phyloP scores from a whole-genome alignment of 2,888 invertebrate species.

The Sminthurinus aureus region DNA sequence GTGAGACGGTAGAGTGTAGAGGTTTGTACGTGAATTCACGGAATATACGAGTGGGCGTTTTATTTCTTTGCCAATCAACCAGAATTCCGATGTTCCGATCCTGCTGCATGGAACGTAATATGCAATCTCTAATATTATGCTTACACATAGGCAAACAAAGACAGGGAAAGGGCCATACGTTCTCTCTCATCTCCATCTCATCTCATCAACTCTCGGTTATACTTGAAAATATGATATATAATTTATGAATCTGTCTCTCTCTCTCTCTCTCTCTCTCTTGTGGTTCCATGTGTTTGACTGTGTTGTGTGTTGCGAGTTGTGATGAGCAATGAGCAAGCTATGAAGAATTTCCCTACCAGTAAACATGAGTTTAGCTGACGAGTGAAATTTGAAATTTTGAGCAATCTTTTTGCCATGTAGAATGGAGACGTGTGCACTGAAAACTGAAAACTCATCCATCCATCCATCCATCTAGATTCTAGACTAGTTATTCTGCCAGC shows the following conservation, averaged over 20 bases:
- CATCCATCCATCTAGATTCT: background rate
- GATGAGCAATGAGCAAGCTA: background rate
- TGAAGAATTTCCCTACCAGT: constrained; percentile 7
- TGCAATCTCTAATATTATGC: background rate
- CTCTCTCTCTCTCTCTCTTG: background rate
- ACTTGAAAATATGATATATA: constrained; percentile 7
- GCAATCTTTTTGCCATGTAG: constrained; percentile 8
- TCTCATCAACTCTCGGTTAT: constrained; percentile 29
- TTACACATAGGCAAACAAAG: too few relatives aligned
- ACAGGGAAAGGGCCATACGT: constrained; percentile 7
- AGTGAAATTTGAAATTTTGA: constrained; percentile 18
- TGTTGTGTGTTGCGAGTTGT: background rate
- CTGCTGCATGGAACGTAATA: constrained; percentile 17
- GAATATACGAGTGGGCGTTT: constrained; percentile 32
- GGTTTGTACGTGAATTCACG: constrained; percentile 23
- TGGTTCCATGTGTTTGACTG: too few relatives aligned
- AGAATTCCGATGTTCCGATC: constrained; percentile 27
- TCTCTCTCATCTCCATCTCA: constrained; percentile 13
- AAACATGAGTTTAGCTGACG: constrained; percentile 6
- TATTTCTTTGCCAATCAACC: constrained; percentile 38
- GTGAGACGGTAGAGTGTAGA: too few relatives aligned
- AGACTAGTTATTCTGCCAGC: background rate
- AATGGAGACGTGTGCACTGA: background rate
- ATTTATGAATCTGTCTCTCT: constrained; percentile 3
- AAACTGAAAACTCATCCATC: background rate